A percentile compares a stretch with the other conserved stretches of the same genome.
Conservation (phyloP, 1,140 invertebrate species). For the Drosophila chauvacae region DNA sequence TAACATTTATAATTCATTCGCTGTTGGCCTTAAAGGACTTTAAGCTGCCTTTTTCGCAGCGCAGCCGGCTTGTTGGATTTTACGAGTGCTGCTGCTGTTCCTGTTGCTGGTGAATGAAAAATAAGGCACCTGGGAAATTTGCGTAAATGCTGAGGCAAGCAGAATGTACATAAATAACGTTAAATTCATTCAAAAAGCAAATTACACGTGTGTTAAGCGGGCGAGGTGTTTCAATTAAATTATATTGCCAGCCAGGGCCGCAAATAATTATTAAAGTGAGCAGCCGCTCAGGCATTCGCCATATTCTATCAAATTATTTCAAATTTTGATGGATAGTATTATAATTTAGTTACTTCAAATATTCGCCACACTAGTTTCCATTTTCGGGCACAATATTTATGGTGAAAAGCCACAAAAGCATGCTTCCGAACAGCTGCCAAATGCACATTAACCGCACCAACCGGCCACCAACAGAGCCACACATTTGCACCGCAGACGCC, state of each 20-base stretch:
- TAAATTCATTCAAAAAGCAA: slow-evolving; percentile 27
- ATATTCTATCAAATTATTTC: background rate
- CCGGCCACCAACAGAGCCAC: slow-evolving; percentile 42
- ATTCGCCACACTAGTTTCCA: slow-evolving; percentile 19
- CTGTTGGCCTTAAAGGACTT: slow-evolving; percentile 43
- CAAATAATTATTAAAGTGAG: background rate
- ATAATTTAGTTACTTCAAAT: slow-evolving; percentile 1
- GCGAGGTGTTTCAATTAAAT: slow-evolving; percentile 43
- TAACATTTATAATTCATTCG: slow-evolving; percentile 50
- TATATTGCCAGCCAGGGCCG: slow-evolving; percentile 9
- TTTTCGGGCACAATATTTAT: slow-evolving; percentile 35
- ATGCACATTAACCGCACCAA: slow-evolving; percentile 48
- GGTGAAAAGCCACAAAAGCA: slow-evolving; percentile 31
- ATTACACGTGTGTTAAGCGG: slow-evolving; percentile 23
- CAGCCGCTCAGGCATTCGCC: background rate
- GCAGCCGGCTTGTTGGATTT: slow-evolving; percentile 30
- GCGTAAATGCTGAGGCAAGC: slow-evolving; percentile 39
- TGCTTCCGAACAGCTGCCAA: slow-evolving; percentile 41
- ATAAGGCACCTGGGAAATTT: slow-evolving; percentile 54
- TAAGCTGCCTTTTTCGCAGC: slow-evolving; percentile 31
- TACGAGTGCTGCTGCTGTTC: background rate
- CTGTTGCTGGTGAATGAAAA: slow-evolving; percentile 32
- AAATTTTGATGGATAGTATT: background rate
- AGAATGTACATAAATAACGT: slow-evolving; percentile 33
- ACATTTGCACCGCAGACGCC: slow-evolving; percentile 27